Base-by-base conservation (phyloP, 2,888 invertebrate species). In the Acrobasis consociella region DNA sequence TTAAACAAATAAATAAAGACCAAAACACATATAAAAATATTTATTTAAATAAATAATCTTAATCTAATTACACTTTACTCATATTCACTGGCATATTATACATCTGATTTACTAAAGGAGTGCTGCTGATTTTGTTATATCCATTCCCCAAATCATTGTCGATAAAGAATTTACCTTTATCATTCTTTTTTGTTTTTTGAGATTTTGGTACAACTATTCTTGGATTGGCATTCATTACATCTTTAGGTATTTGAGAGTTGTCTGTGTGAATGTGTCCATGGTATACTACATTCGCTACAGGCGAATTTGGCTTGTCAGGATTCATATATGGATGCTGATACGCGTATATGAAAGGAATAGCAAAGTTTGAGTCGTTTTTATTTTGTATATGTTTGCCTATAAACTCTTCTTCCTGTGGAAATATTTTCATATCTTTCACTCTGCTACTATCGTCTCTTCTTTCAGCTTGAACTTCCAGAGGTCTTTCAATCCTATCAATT, bases 231-330 rank as follows among this genome's bases (percentile, higher is more conserved):
- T 55, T 55, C 38, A 16, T 9, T 16, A 55, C 39, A 3, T 56
- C 42, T 2, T 42, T 56, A 13, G 56, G 17, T 2, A 42, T 2
- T 42, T 56, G 56, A 1, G 16, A 11, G 22, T 42, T 42, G 9
- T 81, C 77, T 2, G 79, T 66, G 8, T 80, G 79, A 59, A 85
- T 77, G 42, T 80, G 82, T 0, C 84, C 83, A 13, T 82, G 80
- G 22, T 85, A 85, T 0, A 83, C 67, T 0, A 82, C 68, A 37
- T 69, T 83, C 0, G 79, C 77, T 0, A 81, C 64, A 0, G 75
- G 75, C 0, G 59, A 37, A 3, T 79, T 71, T 2, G 61, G 66
- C 11, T 42, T 56, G n/a, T 56, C 22, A 13, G 13, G 13, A 13
- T 16, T 16, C 0, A 42, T 11, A 56, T 56, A 56, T 11, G 56